A percentile compares a stretch with the other conserved stretches of the same genome.
These are phyloP conservation scores for Epirrhoe alternata DNA, from an alignment of 2,888 invertebrate species.

Conservation along the genomic window DNA sequence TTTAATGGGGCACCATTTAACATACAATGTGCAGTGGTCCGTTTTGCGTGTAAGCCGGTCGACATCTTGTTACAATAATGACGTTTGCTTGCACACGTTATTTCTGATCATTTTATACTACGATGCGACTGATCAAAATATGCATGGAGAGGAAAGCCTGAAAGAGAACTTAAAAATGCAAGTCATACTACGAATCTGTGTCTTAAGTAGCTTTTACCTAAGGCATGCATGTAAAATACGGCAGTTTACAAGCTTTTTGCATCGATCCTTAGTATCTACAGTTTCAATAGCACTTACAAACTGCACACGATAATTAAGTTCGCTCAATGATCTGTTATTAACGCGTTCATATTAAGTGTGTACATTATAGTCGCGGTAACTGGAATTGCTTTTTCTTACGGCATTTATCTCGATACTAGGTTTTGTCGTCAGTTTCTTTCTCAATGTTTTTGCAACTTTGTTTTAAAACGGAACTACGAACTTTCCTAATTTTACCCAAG, in stretches of 20 bases:
- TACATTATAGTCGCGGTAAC: conserved; percentile 21
- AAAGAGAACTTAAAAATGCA: no score
- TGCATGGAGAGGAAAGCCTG: no score
- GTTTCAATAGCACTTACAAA: conserved; percentile 34
- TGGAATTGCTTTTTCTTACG: conserved; percentile 33
- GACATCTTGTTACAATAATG: conserved; percentile 60
- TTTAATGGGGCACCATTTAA: conserved; percentile 80
- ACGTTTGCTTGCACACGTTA: conserved; percentile 51
- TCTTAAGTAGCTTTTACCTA: no score
- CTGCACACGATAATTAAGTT: conserved; percentile 44
- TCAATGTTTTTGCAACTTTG: background rate
- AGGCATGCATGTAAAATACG: background rate
- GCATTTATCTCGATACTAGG: conserved; percentile 11
- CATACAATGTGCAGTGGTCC: conserved; percentile 76
- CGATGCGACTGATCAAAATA: conserved; percentile 6
- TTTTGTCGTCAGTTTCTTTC: background rate
- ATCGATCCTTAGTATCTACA: conserved; percentile 30
- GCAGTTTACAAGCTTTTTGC: conserved; percentile 15
- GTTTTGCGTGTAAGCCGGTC: conserved; percentile 68
- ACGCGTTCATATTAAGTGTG: conserved; percentile 30
- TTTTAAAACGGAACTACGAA: background rate
- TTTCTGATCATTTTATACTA: conserved; percentile 43
- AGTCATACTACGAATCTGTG: background rate
- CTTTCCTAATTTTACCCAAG: no score
- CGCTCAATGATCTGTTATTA: conserved; percentile 39